These are phyloP conservation scores for Puma concolor DNA, from an alignment of 2,113 vertebrate species.

Conservation along the genomic window DNA sequence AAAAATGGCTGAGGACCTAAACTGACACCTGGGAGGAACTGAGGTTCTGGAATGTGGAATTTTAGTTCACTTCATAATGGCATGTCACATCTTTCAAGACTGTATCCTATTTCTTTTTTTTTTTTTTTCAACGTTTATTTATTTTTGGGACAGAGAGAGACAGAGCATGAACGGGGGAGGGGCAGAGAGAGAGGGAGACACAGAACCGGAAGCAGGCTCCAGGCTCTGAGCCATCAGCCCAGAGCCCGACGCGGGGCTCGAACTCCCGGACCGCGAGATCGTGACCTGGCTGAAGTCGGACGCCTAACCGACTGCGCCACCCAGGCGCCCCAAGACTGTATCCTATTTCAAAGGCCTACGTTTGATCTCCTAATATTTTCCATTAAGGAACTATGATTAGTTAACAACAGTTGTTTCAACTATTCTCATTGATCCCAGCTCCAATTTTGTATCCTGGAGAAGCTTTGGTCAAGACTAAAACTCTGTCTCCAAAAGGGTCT, in stretches of 20 bases:
- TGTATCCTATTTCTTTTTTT: background rate
- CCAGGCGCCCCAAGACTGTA: background rate
- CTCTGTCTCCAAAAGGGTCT: background rate
- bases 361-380: conserved; percentile 14
- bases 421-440: background rate
- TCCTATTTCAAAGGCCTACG: background rate
- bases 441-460: background rate
- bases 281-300: too few species aligned
- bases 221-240: too few species aligned
- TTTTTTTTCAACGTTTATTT: too few species aligned
- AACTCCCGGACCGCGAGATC: too few species aligned
- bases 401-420: background rate
- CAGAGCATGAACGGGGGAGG: too few species aligned
- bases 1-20: conserved; percentile 41
- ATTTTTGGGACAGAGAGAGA: too few species aligned
- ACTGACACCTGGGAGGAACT: background rate
- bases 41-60: background rate
- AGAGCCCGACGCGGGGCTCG: too few species aligned
- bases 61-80: background rate
- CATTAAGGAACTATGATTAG: background rate
- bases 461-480: conserved; percentile 24
- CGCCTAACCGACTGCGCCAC: too few species aligned
- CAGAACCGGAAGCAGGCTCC: too few species aligned
- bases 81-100: background rate
- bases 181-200: too few species aligned